Evolutionary conservation across 2,113 vertebrate genomes (phyloP).

Genomic region (Prolemur simus): DNA sequence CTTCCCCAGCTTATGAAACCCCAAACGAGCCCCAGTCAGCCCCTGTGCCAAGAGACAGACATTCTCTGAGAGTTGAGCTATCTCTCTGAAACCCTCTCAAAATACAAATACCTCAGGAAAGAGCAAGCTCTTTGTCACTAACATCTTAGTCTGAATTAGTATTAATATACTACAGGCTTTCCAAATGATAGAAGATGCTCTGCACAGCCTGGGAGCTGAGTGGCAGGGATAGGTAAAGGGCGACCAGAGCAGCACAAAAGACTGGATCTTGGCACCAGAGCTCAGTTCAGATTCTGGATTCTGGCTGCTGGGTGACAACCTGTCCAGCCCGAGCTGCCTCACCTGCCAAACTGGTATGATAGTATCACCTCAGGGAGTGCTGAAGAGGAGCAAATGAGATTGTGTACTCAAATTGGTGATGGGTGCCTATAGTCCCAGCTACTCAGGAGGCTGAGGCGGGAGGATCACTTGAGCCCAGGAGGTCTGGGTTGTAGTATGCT

Average conservation of each 20-base stretch:
- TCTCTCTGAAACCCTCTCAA: not conserved
- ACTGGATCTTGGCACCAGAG: not conserved
- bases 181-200: not conserved
- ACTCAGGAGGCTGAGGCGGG: not conserved
- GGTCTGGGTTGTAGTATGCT: not conserved
- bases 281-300: not conserved
- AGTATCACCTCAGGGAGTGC: not conserved
- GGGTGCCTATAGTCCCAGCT: not conserved
- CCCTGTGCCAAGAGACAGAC: not conserved
- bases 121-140: not conserved
- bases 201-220: not conserved
- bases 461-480: not conserved
- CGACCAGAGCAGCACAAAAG: not conserved
- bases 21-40: not conserved
- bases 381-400: not conserved
- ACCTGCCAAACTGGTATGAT: not conserved
- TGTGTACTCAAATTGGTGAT: not conserved
- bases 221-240: not conserved
- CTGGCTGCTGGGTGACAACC: not conserved
- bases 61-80: not conserved
- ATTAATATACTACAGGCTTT: not conserved
- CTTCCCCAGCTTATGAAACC: not conserved
- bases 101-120: not conserved
- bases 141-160: not conserved
- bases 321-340: not conserved